These are phyloP conservation scores for Noctua janthina DNA, from an alignment of 2,888 invertebrate genomes.

Conservation along the genomic window DNA sequence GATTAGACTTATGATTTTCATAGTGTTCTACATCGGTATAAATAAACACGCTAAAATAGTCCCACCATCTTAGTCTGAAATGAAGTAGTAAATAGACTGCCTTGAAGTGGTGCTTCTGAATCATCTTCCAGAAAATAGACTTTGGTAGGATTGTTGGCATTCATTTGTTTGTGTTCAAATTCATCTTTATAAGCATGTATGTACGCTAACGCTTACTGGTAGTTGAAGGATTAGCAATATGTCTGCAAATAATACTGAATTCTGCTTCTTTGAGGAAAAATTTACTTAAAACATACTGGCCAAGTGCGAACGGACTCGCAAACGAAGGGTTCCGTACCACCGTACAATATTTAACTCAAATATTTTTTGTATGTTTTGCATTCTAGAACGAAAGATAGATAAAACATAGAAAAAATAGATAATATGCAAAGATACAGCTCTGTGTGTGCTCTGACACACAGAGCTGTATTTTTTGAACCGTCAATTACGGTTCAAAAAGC, in stretches of 20 bases:
- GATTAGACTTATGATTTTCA: background rate
- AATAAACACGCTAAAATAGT: background rate
- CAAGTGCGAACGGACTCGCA: background rate
- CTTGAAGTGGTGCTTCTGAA: slow-evolving; percentile 23
- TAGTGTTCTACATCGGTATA: background rate
- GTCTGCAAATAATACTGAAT: slow-evolving; percentile 11
- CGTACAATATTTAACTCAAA: background rate
- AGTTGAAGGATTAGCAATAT: slow-evolving; percentile 30
- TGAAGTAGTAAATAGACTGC: background rate
- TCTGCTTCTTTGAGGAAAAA: background rate
- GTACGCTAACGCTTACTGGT: slow-evolving; percentile 26
- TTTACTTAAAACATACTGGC: background rate
- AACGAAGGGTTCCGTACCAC: background rate
- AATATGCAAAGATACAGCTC: too few relatives aligned
- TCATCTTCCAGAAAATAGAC: slow-evolving; percentile 24
- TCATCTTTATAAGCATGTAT: slow-evolving; percentile 19
- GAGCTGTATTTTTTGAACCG: too few relatives aligned
- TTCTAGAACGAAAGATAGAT: too few relatives aligned
- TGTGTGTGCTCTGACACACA: too few relatives aligned
- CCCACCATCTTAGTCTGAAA: background rate
- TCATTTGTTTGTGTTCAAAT: slow-evolving; percentile 21
- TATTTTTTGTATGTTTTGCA: background rate
- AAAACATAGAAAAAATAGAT: too few relatives aligned
- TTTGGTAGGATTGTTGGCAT: slow-evolving; percentile 24
- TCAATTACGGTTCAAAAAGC: background rate